Evolutionary conservation across 2,113 vertebrate species (phyloP), one percentile per base, ranked within the genome.

Genomic region (Capreolus pygargus): DNA sequence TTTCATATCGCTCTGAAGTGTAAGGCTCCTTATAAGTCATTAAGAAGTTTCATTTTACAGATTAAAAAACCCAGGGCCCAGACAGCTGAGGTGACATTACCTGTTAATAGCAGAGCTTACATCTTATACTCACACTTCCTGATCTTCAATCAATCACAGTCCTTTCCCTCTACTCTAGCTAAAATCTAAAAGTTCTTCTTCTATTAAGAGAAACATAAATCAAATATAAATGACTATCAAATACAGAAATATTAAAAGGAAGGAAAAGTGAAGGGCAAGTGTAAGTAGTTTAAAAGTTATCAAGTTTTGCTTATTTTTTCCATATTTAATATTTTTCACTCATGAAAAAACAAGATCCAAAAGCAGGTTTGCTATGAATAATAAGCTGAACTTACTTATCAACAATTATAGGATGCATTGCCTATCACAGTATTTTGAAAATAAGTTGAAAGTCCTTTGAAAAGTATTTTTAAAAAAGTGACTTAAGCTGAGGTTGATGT

Each of bases 151-250:
- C 85, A 96, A 11, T 95, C 82, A 90, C 36, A 87, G 15, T 58
- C 8, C 39, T 74, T 89, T 92, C 19, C 30, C 13, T 95, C 50
- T 27, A 74, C 54, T 54, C 39, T 25, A 81, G 36, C 19, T 93
- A 89, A 89, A 98, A 70, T 82, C 86, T 94, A 52, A 96, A 93
- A 86, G 4, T 86, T 93, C 61, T 95, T 89, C 19, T 36, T 96
- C 36, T 79, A 61, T 78, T 95, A 94, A 60, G 43, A 78, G 76
- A 96, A 84, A 81, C 7, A 83, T 96, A 95, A 97, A 81, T 98
- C 79, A 97, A 92, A 91, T 86, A 76, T 76, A 87, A 96, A 82
- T 92, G 81, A 94, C 47, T 94, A 82, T 90, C 86, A 92, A 89
- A 50, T 86, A 0, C 23, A 94, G 86, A 81, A 90, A 79, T 95